These are phyloP conservation scores for Sardina pilchardus DNA, from an alignment of 2,113 vertebrate genomes.

Conservation along the genomic window DNA sequence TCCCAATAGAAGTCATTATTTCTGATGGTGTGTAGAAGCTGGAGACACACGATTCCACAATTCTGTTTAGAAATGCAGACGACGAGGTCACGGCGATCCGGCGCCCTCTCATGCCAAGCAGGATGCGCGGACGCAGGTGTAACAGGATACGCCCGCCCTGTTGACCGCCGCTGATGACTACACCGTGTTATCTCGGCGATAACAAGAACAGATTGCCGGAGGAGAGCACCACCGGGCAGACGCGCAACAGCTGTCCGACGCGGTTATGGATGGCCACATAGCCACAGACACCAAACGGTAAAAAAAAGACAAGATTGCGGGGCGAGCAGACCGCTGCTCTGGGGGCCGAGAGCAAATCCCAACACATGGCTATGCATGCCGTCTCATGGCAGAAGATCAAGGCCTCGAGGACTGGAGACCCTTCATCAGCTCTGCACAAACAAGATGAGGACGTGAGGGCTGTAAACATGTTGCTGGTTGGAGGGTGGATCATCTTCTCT, in stretches of 20 bases:
- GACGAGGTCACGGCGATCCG: not conserved
- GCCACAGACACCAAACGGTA: conserved; percentile 25
- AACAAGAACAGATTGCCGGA: conserved; percentile 39
- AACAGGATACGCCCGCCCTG: not conserved
- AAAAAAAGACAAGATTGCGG: conserved; percentile 37
- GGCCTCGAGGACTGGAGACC: not conserved
- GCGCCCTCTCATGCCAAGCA: not conserved
- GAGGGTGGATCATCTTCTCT: too few relatives aligned
- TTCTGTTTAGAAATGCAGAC: too few relatives aligned
- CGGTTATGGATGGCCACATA: conserved; percentile 1
- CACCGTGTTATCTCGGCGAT: conserved; percentile 35
- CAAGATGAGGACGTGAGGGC: too few relatives aligned
- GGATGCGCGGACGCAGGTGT: not conserved
- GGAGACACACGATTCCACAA: too few relatives aligned
- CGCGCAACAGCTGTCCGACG: conserved; percentile 34
- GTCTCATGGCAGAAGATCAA: not conserved
- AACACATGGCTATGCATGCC: not conserved
- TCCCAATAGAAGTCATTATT: too few relatives aligned
- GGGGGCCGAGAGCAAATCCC: not conserved
- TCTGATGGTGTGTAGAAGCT: too few relatives aligned
- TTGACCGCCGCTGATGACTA: conserved; percentile 4
- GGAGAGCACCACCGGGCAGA: conserved; percentile 32
- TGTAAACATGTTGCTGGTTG: too few relatives aligned
- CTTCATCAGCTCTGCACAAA: too few relatives aligned
- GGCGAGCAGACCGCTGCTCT: conserved; percentile 21